phyloP scores from a whole-genome alignment of 1,140 invertebrate species.

The Dendrolimus punctatus region DNA sequence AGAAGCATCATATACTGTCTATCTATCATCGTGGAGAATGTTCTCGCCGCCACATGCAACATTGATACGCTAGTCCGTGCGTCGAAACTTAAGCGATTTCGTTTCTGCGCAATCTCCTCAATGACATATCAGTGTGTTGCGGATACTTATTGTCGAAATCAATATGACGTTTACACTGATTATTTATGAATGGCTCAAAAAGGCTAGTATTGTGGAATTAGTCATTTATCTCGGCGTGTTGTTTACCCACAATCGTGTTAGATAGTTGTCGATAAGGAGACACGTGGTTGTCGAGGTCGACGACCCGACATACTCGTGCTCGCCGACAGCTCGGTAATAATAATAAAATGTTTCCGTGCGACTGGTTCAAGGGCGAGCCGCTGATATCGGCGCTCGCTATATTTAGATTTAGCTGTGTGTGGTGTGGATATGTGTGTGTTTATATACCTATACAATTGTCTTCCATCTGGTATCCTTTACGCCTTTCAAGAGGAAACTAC shows the following conservation, averaged over 20 bases:
- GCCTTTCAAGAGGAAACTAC: background rate
- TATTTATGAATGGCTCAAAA: conserved; percentile 63
- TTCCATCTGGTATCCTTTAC: conserved; percentile 18
- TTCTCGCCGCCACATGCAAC: too few relatives aligned
- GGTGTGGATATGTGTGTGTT: conserved; percentile 51
- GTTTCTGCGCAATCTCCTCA: background rate
- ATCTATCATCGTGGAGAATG: too few relatives aligned
- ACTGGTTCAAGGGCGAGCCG: conserved; percentile 71
- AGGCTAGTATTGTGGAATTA: conserved; percentile 63
- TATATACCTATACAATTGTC: conserved; percentile 31
- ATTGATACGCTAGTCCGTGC: too few relatives aligned
- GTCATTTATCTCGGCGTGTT: conserved; percentile 68
- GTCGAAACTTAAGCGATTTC: too few relatives aligned
- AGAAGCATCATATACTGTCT: too few relatives aligned
- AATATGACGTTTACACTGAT: conserved; percentile 44
- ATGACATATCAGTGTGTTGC: background rate
- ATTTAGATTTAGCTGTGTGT: conserved; percentile 70
- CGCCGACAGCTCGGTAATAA: conserved; percentile 70
- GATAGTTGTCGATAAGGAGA: conserved; percentile 72
- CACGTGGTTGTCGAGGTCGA: conserved; percentile 65
- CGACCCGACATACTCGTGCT: conserved; percentile 69
- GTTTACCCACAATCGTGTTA: conserved; percentile 71
- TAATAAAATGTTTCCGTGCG: conserved; percentile 72
- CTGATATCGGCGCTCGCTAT: conserved; percentile 70
- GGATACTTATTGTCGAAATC: conserved; percentile 29